Conservation (phyloP, 2,888 invertebrate genomes). For the Xylota segnis region DNA sequence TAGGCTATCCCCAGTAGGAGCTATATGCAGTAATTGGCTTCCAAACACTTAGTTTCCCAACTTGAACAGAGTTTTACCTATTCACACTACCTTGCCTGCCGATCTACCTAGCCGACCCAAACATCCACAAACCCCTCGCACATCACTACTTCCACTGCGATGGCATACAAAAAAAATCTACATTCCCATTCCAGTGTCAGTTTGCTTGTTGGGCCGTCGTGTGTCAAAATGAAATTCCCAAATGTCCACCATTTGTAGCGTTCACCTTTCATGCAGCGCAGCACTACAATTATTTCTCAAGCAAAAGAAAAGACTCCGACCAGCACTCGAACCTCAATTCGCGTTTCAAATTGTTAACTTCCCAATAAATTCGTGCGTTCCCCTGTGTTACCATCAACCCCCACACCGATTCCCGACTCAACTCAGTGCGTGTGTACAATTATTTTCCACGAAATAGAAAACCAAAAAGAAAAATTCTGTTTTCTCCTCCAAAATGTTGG, state of each 20-base stretch:
- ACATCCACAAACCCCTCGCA: conserved; percentile 42
- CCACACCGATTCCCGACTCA: conserved; percentile 14
- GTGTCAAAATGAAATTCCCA: conserved; percentile 73
- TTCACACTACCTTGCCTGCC: conserved; percentile 31
- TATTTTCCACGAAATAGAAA: conserved; percentile 22
- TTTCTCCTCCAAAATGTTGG: conserved; percentile 31
- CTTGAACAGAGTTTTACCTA: too few species aligned
- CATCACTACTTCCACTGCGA: conserved; percentile 17
- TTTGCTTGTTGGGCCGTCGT: conserved; percentile 66
- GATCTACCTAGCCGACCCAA: neutral
- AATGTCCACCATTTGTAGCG: conserved; percentile 77
- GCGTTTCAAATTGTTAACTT: conserved; percentile 29
- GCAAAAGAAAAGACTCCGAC: conserved; percentile 56
- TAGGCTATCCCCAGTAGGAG: too few species aligned
- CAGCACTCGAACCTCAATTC: conserved; percentile 40
- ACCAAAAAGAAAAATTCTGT: conserved; percentile 34
- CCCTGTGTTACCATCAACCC: conserved; percentile 28
- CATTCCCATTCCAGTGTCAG: conserved; percentile 68
- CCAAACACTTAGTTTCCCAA: too few species aligned
- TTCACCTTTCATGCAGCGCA: conserved; percentile 75
- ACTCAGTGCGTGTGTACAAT: conserved; percentile 64
- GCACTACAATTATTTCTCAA: conserved; percentile 49
- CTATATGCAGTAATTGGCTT: too few species aligned
- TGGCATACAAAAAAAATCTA: conserved; percentile 4
- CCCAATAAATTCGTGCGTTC: conserved; percentile 33